Base-by-base conservation (phyloP, 2,797 vertebrate species). In the Cyprinodon diabolis region DNA sequence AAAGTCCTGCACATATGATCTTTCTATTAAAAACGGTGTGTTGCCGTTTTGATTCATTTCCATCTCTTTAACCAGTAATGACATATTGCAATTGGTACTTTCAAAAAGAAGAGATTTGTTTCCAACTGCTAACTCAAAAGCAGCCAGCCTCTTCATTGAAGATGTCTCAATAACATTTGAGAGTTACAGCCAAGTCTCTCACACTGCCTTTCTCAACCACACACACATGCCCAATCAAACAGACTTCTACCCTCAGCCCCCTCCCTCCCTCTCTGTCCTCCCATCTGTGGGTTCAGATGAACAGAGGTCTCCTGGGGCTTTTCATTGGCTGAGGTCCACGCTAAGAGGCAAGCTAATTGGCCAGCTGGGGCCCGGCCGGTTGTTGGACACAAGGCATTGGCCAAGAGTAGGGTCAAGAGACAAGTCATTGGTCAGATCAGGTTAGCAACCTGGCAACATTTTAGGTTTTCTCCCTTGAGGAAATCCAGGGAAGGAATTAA, bases 341-440 rank as follows among this genome's bases (percentile, higher is more conserved):
- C 90, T 89, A 88, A 90, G 86, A 90, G 90, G 85, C 85, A 19
- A 90, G 90, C 91, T 95, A 95, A 95, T 95, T 95, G 93, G 93
- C 93, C 93, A 94, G 92, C 92, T 94, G 94, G 92, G 93, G 86
- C 87, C 89, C 89, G 89, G 88, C 77, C 84, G 87, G 86, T 89
- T 87, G 86, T 90, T 86, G 81, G 81, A 90, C 89, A 84, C 74
- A 82, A 91, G 91, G 87, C 92, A 94, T 90, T 89, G 93, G 90
- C 89, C 77, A 55, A 89, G 60, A 88, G 79, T 78, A 71, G 88
- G 90, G 91, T 93, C 90, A 93, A 92, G 85, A 89, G 91, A 85
- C 82, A 77, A 93, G 94, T 94, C 93, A 94, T 89, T 90, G 91
- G 92, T 93, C 92, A 90, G 86, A 85, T 74, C 73, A 9, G 78